Percentiles rank a stretch among this genome's conserved stretches.
Evolutionary conservation across 2,888 invertebrate genomes (phyloP).

Genomic region (Cotesia congregata): DNA sequence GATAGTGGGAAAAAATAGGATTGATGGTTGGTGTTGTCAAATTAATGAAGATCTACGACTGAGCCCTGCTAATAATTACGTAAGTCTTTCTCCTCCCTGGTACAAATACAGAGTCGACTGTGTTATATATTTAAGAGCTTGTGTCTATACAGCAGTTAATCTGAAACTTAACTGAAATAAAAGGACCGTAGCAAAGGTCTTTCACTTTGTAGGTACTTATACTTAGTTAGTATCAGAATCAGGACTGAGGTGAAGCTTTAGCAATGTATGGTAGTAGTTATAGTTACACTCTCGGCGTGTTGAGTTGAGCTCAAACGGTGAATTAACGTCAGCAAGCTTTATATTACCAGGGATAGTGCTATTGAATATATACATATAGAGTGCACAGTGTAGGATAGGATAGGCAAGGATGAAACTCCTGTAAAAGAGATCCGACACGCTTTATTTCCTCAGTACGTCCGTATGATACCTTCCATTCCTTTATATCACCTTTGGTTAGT

Average conservation of each 20-base stretch:
- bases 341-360: too few species aligned
- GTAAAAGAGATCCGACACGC: not conserved
- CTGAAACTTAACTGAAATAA: too few species aligned
- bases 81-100: constrained; percentile 31
- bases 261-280: too few species aligned
- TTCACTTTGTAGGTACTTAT: too few species aligned
- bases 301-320: not conserved
- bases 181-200: too few species aligned
- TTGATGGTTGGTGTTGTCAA: constrained; percentile 46
- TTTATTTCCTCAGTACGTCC: not conserved
- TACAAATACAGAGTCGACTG: not conserved
- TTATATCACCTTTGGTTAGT: too few species aligned
- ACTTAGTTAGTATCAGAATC: not conserved
- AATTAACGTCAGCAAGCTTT: constrained; percentile 19
- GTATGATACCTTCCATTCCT: too few species aligned
- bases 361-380: too few species aligned
- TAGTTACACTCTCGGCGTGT: too few species aligned
- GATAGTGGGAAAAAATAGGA: not conserved
- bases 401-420: not conserved
- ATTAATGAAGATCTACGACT: constrained; percentile 54
- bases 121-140: not conserved
- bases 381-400: too few species aligned
- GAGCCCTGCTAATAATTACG: constrained; percentile 34
- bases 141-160: not conserved
- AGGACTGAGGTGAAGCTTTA: too few species aligned